A percentile compares a stretch with the other conserved stretches of the same genome.
Evolutionary conservation across 1,140 invertebrate genomes (phyloP).

Genomic region (Caenorhabditis brenneri): DNA sequence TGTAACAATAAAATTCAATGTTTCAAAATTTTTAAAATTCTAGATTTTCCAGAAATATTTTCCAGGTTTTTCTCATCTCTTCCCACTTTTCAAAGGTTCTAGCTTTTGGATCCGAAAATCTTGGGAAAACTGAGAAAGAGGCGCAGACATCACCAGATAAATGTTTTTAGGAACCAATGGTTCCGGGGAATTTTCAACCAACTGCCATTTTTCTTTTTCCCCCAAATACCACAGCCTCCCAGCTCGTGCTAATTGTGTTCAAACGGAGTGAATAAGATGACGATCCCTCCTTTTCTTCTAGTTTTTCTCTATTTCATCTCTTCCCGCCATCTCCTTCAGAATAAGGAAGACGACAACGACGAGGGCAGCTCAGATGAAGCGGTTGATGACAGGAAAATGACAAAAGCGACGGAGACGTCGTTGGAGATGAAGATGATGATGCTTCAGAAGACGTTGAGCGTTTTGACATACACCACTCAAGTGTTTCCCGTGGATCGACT

Average conservation of each 20-base stretch:
- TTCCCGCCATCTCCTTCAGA: background rate
- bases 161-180: background rate
- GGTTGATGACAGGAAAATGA: constrained; percentile 8
- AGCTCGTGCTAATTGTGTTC: constrained; percentile 20
- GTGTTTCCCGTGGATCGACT: background rate
- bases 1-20: too few relatives aligned
- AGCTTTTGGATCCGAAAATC: background rate
- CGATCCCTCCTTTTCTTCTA: background rate
- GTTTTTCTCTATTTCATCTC: background rate
- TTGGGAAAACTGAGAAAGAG: background rate
- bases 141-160: background rate
- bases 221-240: background rate
- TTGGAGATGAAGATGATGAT: constrained; percentile 3
- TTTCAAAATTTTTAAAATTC: background rate
- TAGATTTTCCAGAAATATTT: background rate
- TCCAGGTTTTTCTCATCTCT: too few relatives aligned
- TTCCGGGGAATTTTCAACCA: background rate
- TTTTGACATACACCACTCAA: constrained; percentile 29
- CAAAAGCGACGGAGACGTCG: background rate
- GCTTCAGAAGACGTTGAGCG: constrained; percentile 41
- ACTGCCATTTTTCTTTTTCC: background rate
- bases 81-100: too few relatives aligned
- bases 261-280: background rate
- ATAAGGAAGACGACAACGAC: background rate
- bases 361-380: constrained; percentile 15